Evolutionary conservation across 1,140 invertebrate genomes (phyloP).

Genomic region (Drosophila tropicalis): DNA sequence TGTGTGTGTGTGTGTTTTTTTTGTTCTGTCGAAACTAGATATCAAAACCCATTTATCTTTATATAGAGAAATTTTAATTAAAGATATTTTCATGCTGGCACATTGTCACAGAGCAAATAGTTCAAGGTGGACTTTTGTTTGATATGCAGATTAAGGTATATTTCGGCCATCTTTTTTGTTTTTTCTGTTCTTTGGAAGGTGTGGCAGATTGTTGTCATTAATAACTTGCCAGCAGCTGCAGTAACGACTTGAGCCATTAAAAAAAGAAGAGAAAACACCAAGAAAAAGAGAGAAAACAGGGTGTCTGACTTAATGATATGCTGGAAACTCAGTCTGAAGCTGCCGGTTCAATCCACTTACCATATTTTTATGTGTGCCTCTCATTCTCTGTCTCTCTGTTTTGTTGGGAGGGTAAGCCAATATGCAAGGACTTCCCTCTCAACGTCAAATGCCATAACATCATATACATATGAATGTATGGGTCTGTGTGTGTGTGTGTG

Average conservation of each 20-base stretch:
- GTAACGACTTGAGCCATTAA: constrained; percentile 79
- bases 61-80: constrained; percentile 78
- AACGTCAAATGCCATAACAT: constrained; percentile 62
- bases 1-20: background rate
- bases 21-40: constrained; percentile 62
- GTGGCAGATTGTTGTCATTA: constrained; percentile 69
- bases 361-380: constrained; percentile 29
- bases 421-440: constrained; percentile 53
- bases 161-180: constrained; percentile 5
- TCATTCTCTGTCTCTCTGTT: constrained; percentile 16
- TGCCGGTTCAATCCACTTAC: constrained; percentile 37
- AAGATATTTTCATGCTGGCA: constrained; percentile 76
- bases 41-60: constrained; percentile 80
- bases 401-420: constrained; percentile 52
- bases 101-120: constrained; percentile 50
- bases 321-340: constrained; percentile 24
- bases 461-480: constrained; percentile 21
- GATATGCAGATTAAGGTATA: constrained; percentile 61
- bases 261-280: constrained; percentile 40
- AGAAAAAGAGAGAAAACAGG: background rate
- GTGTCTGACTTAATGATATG: constrained; percentile 64
- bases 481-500: constrained; percentile 11
- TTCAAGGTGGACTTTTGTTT: constrained; percentile 58
- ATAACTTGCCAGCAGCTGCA: constrained; percentile 75
- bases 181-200: background rate